Evolutionary conservation across 2,797 vertebrate genomes (phyloP), one percentile per base, ranked within the genome.

Genomic region (Aeoliscus strigatus): DNA sequence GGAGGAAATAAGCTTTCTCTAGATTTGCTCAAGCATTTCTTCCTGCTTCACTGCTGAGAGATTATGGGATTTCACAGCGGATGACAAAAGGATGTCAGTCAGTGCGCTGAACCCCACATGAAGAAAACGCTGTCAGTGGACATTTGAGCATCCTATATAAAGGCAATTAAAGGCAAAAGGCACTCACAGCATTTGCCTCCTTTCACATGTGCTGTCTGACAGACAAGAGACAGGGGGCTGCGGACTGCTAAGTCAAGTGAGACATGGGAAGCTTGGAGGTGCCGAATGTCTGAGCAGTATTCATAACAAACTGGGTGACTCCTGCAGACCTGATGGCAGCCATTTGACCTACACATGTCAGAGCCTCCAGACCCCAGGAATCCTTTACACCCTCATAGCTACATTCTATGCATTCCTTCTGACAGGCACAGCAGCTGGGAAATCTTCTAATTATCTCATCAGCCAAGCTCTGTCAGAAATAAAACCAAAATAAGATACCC

Each of bases 301-400:
- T 61, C 67, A 72, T 55, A 80, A 72, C 55, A 71, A 73, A 75
- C 65, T 25, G 39, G 16, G 4, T 65, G 60, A 48, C 70, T 69
- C 33, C 39, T 39, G 65, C 0, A 37, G 47, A 62, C 59, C 56
- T 2, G 5, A 31, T 45, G 59, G 51, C 36, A 51, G 27, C 24
- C 63, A 74, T 79, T 70, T 82, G 82, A 83, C 75, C 77, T 45
- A 23, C 50, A 57, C 70, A 70, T 71, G 74, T 80, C 77, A 80
- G 46, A 75, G 61, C 39, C 60, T 63, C 57, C 46, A 65, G 57
- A 59, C 23, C 51, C 46, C 34, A 28, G 49, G 70, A 62, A 56
- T 28, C 12, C 53, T 52, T 77, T 76, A 68, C 54, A 68, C 42
- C 65, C 73, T 75, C 75, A 76, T 64, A 77, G 73, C 61, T 17